phyloP scores from a whole-genome alignment of 37 sponge, comb jelly and placozoan genomes.

The Aphrocallistes beatrix region DNA sequence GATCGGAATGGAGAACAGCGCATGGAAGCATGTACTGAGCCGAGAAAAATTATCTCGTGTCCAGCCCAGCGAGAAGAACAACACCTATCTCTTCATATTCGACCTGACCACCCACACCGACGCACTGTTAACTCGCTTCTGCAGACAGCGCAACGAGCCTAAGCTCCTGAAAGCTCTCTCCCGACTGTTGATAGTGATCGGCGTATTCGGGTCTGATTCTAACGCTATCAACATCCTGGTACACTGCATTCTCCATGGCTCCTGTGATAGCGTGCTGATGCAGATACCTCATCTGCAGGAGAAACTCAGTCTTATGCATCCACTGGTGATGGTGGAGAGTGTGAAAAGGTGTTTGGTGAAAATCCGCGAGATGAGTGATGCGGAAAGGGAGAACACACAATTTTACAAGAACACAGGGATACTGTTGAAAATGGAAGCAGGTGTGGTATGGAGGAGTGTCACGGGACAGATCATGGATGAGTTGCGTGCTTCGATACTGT shows the following conservation, averaged over 20 bases:
- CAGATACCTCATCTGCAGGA: constrained; percentile 9
- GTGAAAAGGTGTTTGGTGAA: background rate
- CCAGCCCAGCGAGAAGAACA: background rate
- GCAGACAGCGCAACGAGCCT: background rate
- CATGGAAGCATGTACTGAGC: background rate
- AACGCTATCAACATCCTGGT: background rate
- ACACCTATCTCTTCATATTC: background rate
- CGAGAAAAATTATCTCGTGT: background rate
- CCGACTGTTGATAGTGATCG: background rate
- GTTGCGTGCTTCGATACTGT: background rate
- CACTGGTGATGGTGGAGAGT: background rate
- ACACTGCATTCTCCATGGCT: background rate
- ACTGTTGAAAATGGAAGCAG: background rate
- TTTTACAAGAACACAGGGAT: background rate
- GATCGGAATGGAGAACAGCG: background rate
- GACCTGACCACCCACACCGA: background rate
- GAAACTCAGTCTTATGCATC: background rate
- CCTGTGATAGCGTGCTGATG: background rate
- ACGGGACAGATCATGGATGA: background rate
- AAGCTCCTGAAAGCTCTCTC: background rate
- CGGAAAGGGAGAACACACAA: background rate
- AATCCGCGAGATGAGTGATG: background rate
- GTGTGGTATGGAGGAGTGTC: background rate
- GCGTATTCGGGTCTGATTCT: background rate
- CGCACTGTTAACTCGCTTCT: background rate